Evolutionary conservation across 1,140 invertebrate genomes (phyloP).

Genomic region (Apocrypta bakeri): DNA sequence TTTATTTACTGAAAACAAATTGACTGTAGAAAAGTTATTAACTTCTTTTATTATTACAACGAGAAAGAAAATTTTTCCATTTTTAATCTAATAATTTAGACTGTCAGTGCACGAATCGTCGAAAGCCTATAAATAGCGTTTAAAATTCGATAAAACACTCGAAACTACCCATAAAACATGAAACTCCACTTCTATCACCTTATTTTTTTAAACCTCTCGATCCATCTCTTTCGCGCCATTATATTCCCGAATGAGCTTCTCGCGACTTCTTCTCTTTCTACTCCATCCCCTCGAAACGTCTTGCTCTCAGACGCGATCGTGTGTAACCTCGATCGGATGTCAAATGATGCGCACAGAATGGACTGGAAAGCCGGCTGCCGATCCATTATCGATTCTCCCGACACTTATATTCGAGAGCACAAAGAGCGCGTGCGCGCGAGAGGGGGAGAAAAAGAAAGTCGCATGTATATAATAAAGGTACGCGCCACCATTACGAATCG

Average conservation of each 20-base stretch:
- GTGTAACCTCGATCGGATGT: constrained; percentile 44
- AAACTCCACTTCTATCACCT: background rate
- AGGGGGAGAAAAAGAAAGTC: background rate
- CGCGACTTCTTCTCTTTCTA: background rate
- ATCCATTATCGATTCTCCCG: constrained; percentile 46
- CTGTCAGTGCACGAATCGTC: background rate
- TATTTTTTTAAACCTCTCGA: constrained; percentile 5
- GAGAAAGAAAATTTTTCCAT: too few relatives aligned
- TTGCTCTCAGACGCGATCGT: background rate
- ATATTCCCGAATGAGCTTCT: constrained; percentile 14
- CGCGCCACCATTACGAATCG: constrained; percentile 36
- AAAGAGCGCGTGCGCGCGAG: background rate
- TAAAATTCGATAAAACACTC: background rate
- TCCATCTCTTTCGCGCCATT: constrained; percentile 3
- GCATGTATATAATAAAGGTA: background rate
- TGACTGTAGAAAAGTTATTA: too few relatives aligned
- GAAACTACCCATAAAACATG: background rate
- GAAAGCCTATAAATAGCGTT: background rate
- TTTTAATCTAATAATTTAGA: too few relatives aligned
- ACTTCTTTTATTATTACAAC: too few relatives aligned
- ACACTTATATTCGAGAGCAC: background rate
- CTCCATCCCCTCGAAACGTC: background rate
- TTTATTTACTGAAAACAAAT: too few relatives aligned
- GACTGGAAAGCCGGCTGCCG: constrained; percentile 17
- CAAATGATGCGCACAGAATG: constrained; percentile 50